Percentiles rank a stretch among this genome's conserved stretches.
Evolutionary conservation across 2,113 vertebrate species (phyloP).

Genomic region (Madoqua kirkii): DNA sequence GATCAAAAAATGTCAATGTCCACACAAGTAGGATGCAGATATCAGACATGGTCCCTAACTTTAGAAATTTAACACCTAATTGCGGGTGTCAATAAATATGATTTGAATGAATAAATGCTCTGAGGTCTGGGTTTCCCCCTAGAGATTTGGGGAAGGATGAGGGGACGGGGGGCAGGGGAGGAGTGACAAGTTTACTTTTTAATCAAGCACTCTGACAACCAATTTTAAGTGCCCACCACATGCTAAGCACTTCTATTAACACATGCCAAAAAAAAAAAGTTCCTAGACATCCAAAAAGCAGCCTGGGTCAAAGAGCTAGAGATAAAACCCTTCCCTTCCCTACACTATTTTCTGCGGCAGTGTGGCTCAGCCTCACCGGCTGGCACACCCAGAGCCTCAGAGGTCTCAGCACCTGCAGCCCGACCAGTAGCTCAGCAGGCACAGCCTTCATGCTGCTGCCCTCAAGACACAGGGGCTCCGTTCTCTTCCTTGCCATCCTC

Average conservation of each 20-base stretch:
- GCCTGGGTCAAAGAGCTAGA: background rate
- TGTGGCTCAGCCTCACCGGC: background rate
- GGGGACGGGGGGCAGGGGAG: fast-evolving
- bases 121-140: background rate
- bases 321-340: background rate
- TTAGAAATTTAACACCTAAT: background rate
- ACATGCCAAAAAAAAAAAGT: background rate
- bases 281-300: background rate
- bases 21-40: background rate
- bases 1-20: background rate
- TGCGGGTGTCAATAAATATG: background rate
- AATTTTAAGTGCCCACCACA: background rate
- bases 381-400: background rate
- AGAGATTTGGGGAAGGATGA: background rate
- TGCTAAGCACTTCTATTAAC: background rate
- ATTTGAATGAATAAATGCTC: background rate
- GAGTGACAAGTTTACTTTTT: background rate
- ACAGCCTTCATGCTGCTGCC: fast-evolving
- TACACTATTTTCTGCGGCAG: background rate
- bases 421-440: too few species aligned
- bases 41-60: background rate
- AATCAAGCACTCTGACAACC: background rate
- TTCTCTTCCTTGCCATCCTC: background rate
- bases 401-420: background rate
- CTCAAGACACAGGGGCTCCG: fast-evolving